Conservation (phyloP, 1,140 invertebrate genomes). For the Adelges cooleyi region DNA sequence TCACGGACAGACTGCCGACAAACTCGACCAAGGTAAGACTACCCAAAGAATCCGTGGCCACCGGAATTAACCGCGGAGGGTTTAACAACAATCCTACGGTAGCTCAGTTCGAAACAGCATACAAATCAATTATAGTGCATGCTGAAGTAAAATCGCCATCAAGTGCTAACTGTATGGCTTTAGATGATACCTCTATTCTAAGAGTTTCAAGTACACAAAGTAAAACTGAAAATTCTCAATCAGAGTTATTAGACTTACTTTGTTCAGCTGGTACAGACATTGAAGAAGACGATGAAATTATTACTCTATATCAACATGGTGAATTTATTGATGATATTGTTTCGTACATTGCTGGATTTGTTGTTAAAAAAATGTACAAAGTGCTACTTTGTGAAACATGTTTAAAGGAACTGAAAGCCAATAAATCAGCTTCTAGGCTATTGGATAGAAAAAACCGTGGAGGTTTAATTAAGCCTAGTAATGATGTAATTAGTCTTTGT, state of each 20-base stretch:
- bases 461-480: not conserved
- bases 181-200: not conserved
- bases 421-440: not conserved
- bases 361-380: not conserved
- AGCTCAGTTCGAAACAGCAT: not conserved
- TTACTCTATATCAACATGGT: not conserved
- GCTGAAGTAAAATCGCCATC: constrained; percentile 2
- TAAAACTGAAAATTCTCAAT: not conserved
- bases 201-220: not conserved
- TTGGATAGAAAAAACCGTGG: not conserved
- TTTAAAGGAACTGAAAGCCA: not conserved
- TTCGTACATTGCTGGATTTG: not conserved
- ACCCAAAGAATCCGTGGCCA: too few species aligned
- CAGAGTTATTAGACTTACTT: not conserved
- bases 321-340: not conserved
- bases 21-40: too few species aligned
- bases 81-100: not conserved
- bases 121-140: not conserved
- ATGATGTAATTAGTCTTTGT: not conserved
- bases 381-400: not conserved
- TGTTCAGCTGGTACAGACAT: not conserved
- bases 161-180: not conserved
- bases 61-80: too few species aligned
- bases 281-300: not conserved
- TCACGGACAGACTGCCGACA: too few species aligned